Conservation (phyloP, 2,113 vertebrate species). For the Xiphophorus hellerii region DNA sequence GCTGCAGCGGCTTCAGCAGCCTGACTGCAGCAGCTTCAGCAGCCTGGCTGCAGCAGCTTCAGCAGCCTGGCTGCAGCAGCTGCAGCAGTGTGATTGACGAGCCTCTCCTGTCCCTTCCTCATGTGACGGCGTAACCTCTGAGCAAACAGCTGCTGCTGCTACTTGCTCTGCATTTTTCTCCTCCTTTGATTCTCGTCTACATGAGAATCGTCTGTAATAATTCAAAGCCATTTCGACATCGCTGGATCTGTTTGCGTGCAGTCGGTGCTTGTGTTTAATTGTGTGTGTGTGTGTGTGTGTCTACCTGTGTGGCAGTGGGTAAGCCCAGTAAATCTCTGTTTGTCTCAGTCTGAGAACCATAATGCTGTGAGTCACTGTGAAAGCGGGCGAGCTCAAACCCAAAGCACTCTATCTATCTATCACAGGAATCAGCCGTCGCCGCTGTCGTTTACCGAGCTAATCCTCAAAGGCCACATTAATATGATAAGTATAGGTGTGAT, state of each 20-base stretch:
- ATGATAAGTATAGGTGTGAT: constrained; percentile 67
- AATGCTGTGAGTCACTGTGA: constrained; percentile 70
- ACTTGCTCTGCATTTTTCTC: neutral
- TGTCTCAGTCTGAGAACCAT: constrained; percentile 72
- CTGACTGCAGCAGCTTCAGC: no score
- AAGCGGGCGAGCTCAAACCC: constrained; percentile 58
- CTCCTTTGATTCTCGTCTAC: neutral
- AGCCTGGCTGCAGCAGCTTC: no score
- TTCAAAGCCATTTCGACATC: constrained; percentile 41
- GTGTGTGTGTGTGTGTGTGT: constrained; percentile 54
- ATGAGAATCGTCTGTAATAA: constrained; percentile 6
- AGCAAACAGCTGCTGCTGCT: neutral
- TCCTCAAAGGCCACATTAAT: constrained; percentile 72
- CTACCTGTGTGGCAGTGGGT: constrained; percentile 75
- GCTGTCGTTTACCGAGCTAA: constrained; percentile 60
- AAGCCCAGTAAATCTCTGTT: constrained; percentile 74
- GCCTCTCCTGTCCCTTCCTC: neutral
- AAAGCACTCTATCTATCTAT: constrained; percentile 62
- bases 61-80: neutral
- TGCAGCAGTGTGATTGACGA: neutral
- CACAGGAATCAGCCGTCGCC: constrained; percentile 60
- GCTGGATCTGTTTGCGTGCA: constrained; percentile 19
- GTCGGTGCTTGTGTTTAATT: constrained; percentile 40
- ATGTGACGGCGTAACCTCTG: neutral
- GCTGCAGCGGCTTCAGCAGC: no score